Evolutionary conservation across 2,888 invertebrate species (phyloP), one percentile per base, ranked within the genome.

Genomic region (Creontiades dilutus): DNA sequence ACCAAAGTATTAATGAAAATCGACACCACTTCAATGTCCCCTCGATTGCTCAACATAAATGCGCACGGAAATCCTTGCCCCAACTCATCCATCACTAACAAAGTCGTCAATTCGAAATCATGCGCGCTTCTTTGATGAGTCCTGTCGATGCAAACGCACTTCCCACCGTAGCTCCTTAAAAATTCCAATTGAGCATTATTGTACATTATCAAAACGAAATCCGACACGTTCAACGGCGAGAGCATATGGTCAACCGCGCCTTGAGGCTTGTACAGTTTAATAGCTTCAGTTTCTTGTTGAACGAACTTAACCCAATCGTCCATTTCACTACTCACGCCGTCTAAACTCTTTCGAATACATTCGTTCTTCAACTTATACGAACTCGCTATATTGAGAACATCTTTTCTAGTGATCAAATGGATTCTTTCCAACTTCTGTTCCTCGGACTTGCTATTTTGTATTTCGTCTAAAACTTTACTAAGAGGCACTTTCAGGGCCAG

Each of bases 401-500:
- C 88, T 80, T 88, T 78, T 12, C 88, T 9, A 9, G 88, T 88
- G 9, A 88, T 46, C 81, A 88, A 80, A 55, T 88, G 88, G 4
- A 80, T 78, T 55, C 88, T 52, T 55, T 88, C 88, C 14, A 80
- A 48, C 12, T 75, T 37, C 23, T 84, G 52, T 14, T 84, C 57
- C 16, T 80, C 88, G 14, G 47, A 3, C 14, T 84, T 91, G 37
- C 75, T 80, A 48, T 86, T 78, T 57, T 82, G 81, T 52, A 89
- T 86, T 85, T 91, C 90, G 80, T 91, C 90, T 37, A 90, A 75
- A 47, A 91, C 90, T 78, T 87, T 90, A 57, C 86, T 82, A 55
- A 91, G 82, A 0, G 91, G 90, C 75, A 90, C 81, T n/a, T 89
- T 86, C 23, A 75, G 48, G n/a, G 91, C 90, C 61, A 91, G 81